Base-by-base conservation (phyloP, 2,888 invertebrate genomes). In the Hipparchia semele region DNA sequence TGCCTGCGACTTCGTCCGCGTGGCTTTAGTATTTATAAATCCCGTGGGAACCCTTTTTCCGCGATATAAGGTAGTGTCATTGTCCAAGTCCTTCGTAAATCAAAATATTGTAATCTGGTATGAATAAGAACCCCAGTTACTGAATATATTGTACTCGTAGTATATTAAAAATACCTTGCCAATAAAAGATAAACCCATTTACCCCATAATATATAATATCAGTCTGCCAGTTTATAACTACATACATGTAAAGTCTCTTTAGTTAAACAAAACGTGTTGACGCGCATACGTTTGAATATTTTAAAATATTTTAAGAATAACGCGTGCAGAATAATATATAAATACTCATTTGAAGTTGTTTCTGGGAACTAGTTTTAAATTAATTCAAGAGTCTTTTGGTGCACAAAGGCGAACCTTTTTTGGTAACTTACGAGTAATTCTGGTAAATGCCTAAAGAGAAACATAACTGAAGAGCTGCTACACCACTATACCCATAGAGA, bases 221-320 rank as follows among this genome's bases (percentile, higher is more conserved):
- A 39, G 39, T 53, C 10, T 49, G 23, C 23, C n/a, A n/a, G 12
- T n/a, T 1, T 62, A 59, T 33, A 9, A 0, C 6, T 64, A 23
- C 23, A 13, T 12, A 49, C 51, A 12, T 5, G 23, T 33, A 23
- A 65, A 7, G 65, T 49, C 12, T 23, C 62, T 53, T 23, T 53
- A 51, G 51, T 65, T 33, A 65, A 51, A 53, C 65, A 65, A 65
- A 65, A 68, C 68, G 68, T 46, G 51, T 60, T 68, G 60, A 68
- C 60, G 49, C 33, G 60, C 12, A 68, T 68, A 33, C 23, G 68
- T 39, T 68, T 60, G 59, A 60, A 68, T 60, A 60, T 58, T 58
- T 56, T 60, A 60, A 56, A 58, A 58, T 56, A 68, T 58, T 60
- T 68, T 51, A 60, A 23, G 49, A n/a, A 58, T 23, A 46, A 68